Conservation (phyloP, 2,797 vertebrate genomes). For the Chaetophractus vellerosus region DNA sequence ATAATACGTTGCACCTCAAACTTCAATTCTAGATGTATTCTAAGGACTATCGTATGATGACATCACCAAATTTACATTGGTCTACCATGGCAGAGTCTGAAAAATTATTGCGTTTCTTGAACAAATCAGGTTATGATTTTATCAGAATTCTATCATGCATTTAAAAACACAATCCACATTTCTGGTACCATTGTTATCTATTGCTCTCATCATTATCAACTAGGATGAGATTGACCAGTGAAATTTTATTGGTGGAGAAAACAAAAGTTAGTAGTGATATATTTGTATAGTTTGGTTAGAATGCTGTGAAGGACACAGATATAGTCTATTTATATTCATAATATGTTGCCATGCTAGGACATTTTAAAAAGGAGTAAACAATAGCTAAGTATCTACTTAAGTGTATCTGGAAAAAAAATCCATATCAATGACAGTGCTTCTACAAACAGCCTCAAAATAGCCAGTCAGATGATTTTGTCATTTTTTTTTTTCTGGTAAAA, state of each 20-base stretch:
- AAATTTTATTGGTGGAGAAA: background rate
- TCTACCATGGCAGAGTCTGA: background rate
- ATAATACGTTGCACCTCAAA: background rate
- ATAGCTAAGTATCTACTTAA: background rate
- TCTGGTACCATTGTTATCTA: background rate
- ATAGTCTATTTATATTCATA: background rate
- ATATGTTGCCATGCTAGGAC: background rate
- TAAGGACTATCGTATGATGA: background rate
- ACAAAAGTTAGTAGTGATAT: background rate
- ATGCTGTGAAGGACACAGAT: background rate
- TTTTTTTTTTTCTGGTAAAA: too few relatives aligned
- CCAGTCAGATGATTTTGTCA: background rate
- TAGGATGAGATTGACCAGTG: background rate
- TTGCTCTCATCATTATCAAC: background rate
- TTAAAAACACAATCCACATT: background rate
- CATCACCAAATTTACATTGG: background rate
- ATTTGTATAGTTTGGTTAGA: constrained; percentile 3
- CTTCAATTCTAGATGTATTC: background rate
- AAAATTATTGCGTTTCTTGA: background rate
- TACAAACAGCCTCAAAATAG: background rate
- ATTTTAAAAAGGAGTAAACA: constrained; percentile 14
- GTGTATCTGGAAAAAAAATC: background rate
- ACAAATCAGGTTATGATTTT: background rate
- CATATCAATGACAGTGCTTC: background rate
- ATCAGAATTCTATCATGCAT: background rate